Base-by-base conservation (phyloP, 1,140 invertebrate genomes). In the Drosophila asahinai region DNA sequence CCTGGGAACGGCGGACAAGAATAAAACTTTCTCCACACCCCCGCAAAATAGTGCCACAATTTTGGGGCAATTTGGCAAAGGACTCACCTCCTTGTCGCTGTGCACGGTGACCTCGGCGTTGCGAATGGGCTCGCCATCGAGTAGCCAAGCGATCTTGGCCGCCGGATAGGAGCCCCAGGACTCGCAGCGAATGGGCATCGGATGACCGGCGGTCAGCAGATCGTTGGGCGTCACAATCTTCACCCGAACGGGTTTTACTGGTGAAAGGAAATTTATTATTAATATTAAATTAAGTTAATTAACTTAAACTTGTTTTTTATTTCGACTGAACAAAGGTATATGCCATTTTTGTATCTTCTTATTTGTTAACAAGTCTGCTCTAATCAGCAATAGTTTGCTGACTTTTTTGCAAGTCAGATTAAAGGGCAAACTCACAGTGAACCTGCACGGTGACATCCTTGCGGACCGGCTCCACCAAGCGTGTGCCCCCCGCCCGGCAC, bases 161-260 rank as follows among this genome's bases (percentile, higher is more conserved):
- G 96, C 95, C 9, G 96, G 96, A 90, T 95, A 95, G 22, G 96
- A 96, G 33, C 96, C 96, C 93, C 94, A 95, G 57, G 95, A 95
- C 82, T 96, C 95, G 91, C 96, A 97, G 68, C 94, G 94, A 15
- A 96, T 93, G 52, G 94, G 94, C 72, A 96, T 94, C 3, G 94
- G 93, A 75, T 95, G 94, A 2, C 95, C 95, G 2, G 95, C 95
- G 27, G 95, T 95, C 59, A 96, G 93, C 51, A 95, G 92, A 47
- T 95, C 94, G 62, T 95, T 95, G 36, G 93, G 94, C 25, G 95
- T 93, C 17, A 95, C 91, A 36, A 97, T 96, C 82, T 95, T 95
- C 9, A 96, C 96, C 57, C 95, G 94, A 27, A 95, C 93, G 8
- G 96, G 96, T 91, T 96, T 96, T 71, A 97, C 96, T 97, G 92